phyloP scores from a whole-genome alignment of 2,888 invertebrate genomes.

The Alitta virens region DNA sequence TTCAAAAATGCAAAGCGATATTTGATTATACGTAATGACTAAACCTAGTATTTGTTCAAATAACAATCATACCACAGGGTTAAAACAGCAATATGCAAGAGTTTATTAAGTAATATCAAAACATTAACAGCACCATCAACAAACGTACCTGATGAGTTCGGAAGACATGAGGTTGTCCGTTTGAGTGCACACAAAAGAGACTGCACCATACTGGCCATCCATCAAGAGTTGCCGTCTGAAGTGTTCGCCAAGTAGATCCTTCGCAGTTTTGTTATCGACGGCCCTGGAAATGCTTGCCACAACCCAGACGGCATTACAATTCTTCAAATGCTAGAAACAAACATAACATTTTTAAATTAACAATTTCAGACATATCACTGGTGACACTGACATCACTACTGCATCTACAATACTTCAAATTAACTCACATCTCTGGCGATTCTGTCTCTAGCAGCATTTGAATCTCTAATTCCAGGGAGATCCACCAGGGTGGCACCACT shows the following conservation, averaged over 20 bases:
- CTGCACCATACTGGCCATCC: conserved; percentile 43
- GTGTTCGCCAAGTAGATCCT: conserved; percentile 39
- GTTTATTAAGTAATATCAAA: too few species aligned
- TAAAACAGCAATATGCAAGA: too few species aligned
- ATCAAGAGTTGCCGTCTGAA: conserved; percentile 44
- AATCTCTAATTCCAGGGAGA: conserved; percentile 41
- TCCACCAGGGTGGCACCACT: conserved; percentile 41
- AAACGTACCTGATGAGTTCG: conserved; percentile 37
- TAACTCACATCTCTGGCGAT: conserved; percentile 42
- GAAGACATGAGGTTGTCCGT: conserved; percentile 35
- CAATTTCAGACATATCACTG: neutral
- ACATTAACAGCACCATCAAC: too few species aligned
- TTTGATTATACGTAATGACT: too few species aligned
- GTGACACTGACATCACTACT: too few species aligned
- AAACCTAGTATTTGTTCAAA: too few species aligned
- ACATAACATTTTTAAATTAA: neutral
- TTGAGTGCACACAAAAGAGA: conserved; percentile 43
- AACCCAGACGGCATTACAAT: conserved; percentile 43
- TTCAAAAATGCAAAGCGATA: too few species aligned
- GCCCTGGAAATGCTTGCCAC: conserved; percentile 41
- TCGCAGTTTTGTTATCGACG: conserved; percentile 41
- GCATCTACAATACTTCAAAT: neutral
- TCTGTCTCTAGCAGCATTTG: conserved; percentile 44
- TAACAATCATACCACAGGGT: too few species aligned
- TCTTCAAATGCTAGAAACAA: conserved; percentile 37